These are phyloP conservation scores for Elaphurus davidianus DNA, from an alignment of 2,113 vertebrate genomes.

Conservation along the genomic window DNA sequence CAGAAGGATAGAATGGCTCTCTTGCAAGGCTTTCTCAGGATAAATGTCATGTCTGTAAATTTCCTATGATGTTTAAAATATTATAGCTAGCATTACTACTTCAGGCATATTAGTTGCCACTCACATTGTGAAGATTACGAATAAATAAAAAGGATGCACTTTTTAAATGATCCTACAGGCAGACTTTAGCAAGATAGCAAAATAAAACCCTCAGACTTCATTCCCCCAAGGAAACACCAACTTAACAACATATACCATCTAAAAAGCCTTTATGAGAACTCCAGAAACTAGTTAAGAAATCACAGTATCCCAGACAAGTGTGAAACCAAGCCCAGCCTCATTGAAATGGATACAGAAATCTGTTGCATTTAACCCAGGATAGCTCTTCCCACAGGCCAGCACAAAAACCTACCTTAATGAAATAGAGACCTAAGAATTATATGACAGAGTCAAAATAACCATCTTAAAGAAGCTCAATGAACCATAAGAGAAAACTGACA, in stretches of 20 bases:
- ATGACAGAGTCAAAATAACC: neutral
- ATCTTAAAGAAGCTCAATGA: neutral
- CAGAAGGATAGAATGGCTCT: neutral
- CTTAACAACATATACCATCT: neutral
- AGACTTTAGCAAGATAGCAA: neutral
- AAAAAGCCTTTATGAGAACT: neutral
- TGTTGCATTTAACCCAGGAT: neutral
- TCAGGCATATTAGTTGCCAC: neutral
- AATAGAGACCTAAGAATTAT: neutral
- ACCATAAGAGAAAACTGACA: neutral
- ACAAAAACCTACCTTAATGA: neutral
- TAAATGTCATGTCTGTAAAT: neutral
- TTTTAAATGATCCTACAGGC: neutral
- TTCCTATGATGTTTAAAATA: neutral
- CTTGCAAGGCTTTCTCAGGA: neutral
- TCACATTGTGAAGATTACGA: neutral
- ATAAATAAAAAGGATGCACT: neutral
- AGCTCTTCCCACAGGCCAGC: neutral
- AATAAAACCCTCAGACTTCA: neutral
- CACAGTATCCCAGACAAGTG: neutral
- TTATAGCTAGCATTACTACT: neutral
- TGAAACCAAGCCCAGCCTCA: neutral
- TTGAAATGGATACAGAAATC: neutral
- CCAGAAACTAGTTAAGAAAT: neutral
- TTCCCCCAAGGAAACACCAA: neutral